Percentiles rank a stretch among this genome's conserved stretches.
Conservation (phyloP, 2,888 invertebrate species). For the Cataglyphis albicans region DNA sequence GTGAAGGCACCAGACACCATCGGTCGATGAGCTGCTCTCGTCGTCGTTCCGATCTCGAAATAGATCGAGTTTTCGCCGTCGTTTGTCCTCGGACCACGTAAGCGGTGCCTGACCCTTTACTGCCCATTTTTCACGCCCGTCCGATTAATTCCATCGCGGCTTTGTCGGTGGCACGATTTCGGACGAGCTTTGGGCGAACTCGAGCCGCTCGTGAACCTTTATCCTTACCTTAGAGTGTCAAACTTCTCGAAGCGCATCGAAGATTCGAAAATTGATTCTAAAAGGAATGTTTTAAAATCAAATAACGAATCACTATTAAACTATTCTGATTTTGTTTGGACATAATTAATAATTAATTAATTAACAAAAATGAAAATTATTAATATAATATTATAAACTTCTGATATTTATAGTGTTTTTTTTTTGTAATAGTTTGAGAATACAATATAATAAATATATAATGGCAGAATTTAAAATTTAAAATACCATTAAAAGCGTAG, state of each 20-base stretch:
- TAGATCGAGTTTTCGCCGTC: conserved; percentile 64
- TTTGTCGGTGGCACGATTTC: conserved; percentile 35
- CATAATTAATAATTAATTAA: background rate
- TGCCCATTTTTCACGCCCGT: conserved; percentile 43
- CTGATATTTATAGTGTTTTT: background rate
- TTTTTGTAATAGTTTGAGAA: background rate
- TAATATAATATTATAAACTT: background rate
- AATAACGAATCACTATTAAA: background rate
- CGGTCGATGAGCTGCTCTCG: conserved; percentile 64
- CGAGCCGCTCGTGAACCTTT: conserved; percentile 42
- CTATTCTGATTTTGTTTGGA: background rate
- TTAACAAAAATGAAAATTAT: background rate
- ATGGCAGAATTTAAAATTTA: background rate
- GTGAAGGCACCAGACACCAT: conserved; percentile 59
- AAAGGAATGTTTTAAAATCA: background rate
- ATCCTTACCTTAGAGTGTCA: background rate
- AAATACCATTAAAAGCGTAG: background rate
- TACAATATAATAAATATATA: background rate
- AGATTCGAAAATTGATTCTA: background rate
- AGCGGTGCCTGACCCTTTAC: conserved; percentile 49
- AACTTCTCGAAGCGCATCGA: background rate
- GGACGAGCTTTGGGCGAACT: conserved; percentile 8
- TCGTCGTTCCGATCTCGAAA: conserved; percentile 69
- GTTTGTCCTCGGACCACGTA: conserved; percentile 57
- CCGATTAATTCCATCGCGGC: conserved; percentile 34